phyloP scores from a whole-genome alignment of 1,140 invertebrate genomes.

The Mamestra configurata region DNA sequence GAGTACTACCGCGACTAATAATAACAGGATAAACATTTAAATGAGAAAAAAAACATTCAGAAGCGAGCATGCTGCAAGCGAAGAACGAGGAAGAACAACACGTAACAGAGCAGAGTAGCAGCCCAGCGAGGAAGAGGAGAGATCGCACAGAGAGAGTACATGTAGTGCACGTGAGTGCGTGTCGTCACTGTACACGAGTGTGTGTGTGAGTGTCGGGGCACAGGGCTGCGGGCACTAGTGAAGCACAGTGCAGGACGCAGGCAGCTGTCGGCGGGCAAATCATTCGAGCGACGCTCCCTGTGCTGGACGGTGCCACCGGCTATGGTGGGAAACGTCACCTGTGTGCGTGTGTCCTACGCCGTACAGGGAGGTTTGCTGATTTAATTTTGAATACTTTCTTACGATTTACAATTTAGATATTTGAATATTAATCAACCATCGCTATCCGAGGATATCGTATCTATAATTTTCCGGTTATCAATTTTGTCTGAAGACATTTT shows the following conservation, averaged over 20 bases:
- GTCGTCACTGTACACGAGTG: constrained; percentile 50
- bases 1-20: constrained; percentile 45
- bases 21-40: constrained; percentile 41
- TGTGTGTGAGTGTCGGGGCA: constrained; percentile 46
- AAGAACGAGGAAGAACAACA: constrained; percentile 51
- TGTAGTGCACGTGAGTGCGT: constrained; percentile 53
- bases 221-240: constrained; percentile 46
- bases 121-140: constrained; percentile 53
- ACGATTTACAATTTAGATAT: neutral
- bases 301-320: no score
- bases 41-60: constrained; percentile 51
- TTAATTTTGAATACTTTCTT: neutral
- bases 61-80: constrained; percentile 65
- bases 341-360: neutral
- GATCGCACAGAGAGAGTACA: constrained; percentile 43
- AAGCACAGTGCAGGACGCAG: constrained; percentile 55
- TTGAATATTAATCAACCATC: neutral
- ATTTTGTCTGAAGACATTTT: neutral
- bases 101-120: constrained; percentile 50
- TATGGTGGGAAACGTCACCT: neutral
- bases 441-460: neutral
- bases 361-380: neutral
- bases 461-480: neutral
- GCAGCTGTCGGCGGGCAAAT: constrained; percentile 56
- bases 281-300: constrained; percentile 33